phyloP scores from a whole-genome alignment of 2,113 vertebrate species.

The Coturnix japonica region DNA sequence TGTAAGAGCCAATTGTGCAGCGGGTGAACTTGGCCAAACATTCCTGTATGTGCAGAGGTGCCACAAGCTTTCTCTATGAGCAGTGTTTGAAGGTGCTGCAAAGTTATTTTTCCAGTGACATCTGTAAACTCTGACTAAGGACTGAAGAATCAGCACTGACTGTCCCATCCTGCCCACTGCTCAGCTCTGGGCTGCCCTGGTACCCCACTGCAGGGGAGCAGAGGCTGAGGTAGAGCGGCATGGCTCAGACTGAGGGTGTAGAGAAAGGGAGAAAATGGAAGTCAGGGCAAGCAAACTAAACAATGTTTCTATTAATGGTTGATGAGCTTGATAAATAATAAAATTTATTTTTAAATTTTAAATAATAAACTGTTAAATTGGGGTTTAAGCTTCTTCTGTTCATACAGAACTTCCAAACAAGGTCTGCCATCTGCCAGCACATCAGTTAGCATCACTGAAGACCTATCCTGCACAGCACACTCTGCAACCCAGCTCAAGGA shows the following conservation, averaged over 20 bases:
- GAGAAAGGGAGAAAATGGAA: background rate
- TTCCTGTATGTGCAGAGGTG: background rate
- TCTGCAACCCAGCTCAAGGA: background rate
- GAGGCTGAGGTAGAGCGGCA: background rate
- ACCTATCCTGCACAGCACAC: background rate
- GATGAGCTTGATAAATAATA: background rate
- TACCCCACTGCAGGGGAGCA: background rate
- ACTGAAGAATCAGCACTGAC: background rate
- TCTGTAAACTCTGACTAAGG: slow-evolving; percentile 2
- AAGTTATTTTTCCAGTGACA: background rate
- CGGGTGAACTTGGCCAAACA: background rate
- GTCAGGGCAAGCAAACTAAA: background rate
- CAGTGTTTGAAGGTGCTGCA: background rate
- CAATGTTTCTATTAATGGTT: background rate
- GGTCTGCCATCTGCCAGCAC: background rate
- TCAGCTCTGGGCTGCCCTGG: background rate
- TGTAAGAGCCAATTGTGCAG: background rate
- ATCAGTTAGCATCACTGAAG: background rate
- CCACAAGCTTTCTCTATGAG: background rate
- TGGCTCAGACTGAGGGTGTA: background rate
- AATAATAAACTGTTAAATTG: background rate
- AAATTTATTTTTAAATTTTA: no score
- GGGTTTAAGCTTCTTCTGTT: background rate
- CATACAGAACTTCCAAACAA: background rate
- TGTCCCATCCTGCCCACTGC: background rate